Base-by-base conservation (phyloP, 2,113 vertebrate genomes). In the Meleagris gallopavo region DNA sequence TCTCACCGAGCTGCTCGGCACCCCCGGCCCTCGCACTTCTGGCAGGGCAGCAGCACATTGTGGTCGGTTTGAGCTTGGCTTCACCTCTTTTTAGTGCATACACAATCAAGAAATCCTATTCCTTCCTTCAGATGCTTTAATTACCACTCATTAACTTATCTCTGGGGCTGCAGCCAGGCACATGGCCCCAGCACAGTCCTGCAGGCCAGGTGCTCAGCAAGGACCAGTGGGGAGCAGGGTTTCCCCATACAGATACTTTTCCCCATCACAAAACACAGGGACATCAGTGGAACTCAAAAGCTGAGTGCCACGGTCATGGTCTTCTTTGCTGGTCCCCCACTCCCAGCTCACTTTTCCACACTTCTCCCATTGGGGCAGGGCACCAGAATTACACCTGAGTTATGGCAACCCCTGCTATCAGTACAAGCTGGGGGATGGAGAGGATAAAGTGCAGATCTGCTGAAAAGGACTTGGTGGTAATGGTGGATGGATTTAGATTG, bases 1-100 rank as follows among this genome's bases (percentile, higher is more conserved):
- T 88, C 94, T 13, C 69, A 38, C 92, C 64, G 65, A 88, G 43
- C 17, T 3, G 81, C 32, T 73, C 73, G 2, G 89, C 94, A 85
- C 84, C 95, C 90, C 84, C 74, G 71, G 77, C 96, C 96, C 93
- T 22, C 88, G 50, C 86, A 14, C 97, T 77, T 57, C 55, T 93
- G 75, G 13, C 86, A 94, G 96, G 96, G 93, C 83, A 25, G 93
- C 87, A 74, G 16, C 46, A 2, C 2, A 32, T 83, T 90, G 27
- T 57, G 45, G 69, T 80, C 90, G 93, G 65, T 94, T 90, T 81
- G 88, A 34, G 46, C 83, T 25, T 27, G 15, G 81, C 95, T 95
- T 92, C 71, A 4, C 71, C 82, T 74, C 95, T 77, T 92, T 65
- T 7, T 87, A 52, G 84, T 8, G 76, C 61, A 30, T 71, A 50